phyloP scores from a whole-genome alignment of 1,140 invertebrate genomes.

The Centruroides sculpturatus region DNA sequence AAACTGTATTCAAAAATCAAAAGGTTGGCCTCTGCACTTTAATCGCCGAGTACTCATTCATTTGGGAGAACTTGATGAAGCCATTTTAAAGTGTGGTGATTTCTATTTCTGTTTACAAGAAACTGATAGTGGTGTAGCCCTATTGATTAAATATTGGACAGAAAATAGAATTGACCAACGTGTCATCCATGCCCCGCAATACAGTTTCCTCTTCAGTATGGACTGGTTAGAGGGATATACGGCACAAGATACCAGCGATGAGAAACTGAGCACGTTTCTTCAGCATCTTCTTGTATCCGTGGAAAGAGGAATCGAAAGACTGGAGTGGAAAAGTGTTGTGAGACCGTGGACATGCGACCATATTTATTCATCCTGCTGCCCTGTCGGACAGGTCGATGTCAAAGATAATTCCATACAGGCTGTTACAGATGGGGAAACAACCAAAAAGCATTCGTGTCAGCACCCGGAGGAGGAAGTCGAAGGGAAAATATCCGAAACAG shows the following conservation, averaged over 20 bases:
- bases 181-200: background rate
- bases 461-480: too few species aligned
- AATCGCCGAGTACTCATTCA: background rate
- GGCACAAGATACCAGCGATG: constrained; percentile 12
- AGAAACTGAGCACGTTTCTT: constrained; percentile 11
- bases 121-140: too few species aligned
- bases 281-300: constrained; percentile 15
- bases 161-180: too few species aligned
- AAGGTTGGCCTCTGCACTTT: background rate
- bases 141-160: too few species aligned
- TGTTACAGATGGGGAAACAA: background rate
- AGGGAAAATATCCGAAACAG: too few species aligned
- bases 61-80: background rate
- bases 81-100: background rate
- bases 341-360: background rate
- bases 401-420: constrained; percentile 11
- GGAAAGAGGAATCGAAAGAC: constrained; percentile 16
- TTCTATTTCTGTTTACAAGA: background rate
- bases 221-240: constrained; percentile 9
- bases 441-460: too few species aligned
- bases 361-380: background rate
- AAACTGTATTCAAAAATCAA: too few species aligned
- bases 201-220: constrained; percentile 7
- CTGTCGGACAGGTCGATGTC: background rate
- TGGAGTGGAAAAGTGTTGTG: constrained; percentile 4